These are phyloP conservation scores for Cyanistes caeruleus DNA, from an alignment of 2,113 vertebrate species.

Conservation along the genomic window DNA sequence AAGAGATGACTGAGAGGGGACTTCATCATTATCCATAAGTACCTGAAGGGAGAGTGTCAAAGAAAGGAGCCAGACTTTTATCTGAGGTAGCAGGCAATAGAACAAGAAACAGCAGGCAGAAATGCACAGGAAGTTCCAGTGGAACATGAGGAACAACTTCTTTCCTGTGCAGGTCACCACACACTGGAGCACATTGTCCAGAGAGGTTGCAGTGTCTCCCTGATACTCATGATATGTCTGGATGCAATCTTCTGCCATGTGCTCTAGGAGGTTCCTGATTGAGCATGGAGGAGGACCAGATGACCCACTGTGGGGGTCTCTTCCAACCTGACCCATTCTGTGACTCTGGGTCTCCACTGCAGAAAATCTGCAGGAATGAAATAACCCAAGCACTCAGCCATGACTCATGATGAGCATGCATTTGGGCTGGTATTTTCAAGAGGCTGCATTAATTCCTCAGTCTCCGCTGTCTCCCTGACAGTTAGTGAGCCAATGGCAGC, in stretches of 20 bases:
- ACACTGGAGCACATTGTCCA: not conserved
- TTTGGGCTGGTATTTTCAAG: constrained; percentile 35
- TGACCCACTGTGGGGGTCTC: not conserved
- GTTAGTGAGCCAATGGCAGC: constrained; percentile 33
- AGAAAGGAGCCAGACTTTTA: not conserved
- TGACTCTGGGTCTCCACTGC: not conserved
- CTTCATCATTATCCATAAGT: not conserved
- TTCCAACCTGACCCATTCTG: not conserved
- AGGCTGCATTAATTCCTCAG: constrained; percentile 24
- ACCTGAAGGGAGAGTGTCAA: not conserved
- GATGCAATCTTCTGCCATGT: not conserved
- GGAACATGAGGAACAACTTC: not conserved
- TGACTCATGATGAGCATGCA: constrained; percentile 42
- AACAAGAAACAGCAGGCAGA: not conserved
- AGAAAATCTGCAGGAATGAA: not conserved
- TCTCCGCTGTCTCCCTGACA: constrained; percentile 1
- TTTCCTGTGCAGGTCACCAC: not conserved
- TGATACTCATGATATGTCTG: not conserved
- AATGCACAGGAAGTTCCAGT: not conserved
- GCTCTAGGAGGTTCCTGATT: not conserved
- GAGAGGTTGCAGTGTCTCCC: not conserved
- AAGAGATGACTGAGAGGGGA: not conserved
- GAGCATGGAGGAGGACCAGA: not conserved
- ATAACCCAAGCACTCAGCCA: not conserved
- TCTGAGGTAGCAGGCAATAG: not conserved